phyloP scores from a whole-genome alignment of 2,888 invertebrate genomes.

The Meta bourneti region DNA sequence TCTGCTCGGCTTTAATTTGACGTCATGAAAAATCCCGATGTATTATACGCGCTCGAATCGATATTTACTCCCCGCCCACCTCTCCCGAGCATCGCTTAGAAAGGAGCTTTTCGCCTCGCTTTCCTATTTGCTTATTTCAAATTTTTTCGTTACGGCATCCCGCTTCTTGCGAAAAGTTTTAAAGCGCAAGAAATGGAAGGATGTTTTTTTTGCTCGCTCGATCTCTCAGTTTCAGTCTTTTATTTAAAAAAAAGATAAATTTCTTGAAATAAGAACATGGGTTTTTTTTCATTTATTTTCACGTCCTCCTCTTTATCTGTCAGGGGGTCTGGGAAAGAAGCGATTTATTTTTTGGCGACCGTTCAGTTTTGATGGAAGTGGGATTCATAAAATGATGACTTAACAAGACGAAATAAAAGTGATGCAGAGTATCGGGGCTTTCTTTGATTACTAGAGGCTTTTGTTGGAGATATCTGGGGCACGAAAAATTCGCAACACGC shows the following conservation, averaged over 20 bases:
- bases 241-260: slow-evolving; percentile 27
- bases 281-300: slow-evolving; percentile 31
- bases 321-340: too few species aligned
- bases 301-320: slow-evolving; percentile 6
- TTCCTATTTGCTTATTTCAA: slow-evolving; percentile 20
- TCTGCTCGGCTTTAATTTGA: slow-evolving; percentile 69
- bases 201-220: slow-evolving; percentile 13
- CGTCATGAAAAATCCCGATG: slow-evolving; percentile 71
- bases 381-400: slow-evolving; percentile 64
- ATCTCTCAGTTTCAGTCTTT: slow-evolving; percentile 30
- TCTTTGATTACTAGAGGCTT: too few species aligned
- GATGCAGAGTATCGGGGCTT: slow-evolving; percentile 3
- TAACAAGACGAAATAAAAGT: slow-evolving; percentile 45
- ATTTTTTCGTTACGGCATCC: slow-evolving; percentile 61
- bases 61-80: slow-evolving; percentile 72
- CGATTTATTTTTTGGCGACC: background rate
- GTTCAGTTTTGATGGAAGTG: slow-evolving; percentile 58
- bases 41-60: slow-evolving; percentile 69
- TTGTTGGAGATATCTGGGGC: too few species aligned
- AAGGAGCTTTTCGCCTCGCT: slow-evolving; percentile 53
- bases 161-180: slow-evolving; percentile 60
- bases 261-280: slow-evolving; percentile 63
- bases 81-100: slow-evolving; percentile 64
- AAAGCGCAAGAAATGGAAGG: slow-evolving; percentile 62
- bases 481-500: too few species aligned